Base-by-base conservation (phyloP, 1,140 invertebrate species). In the Antheraea mylitta region DNA sequence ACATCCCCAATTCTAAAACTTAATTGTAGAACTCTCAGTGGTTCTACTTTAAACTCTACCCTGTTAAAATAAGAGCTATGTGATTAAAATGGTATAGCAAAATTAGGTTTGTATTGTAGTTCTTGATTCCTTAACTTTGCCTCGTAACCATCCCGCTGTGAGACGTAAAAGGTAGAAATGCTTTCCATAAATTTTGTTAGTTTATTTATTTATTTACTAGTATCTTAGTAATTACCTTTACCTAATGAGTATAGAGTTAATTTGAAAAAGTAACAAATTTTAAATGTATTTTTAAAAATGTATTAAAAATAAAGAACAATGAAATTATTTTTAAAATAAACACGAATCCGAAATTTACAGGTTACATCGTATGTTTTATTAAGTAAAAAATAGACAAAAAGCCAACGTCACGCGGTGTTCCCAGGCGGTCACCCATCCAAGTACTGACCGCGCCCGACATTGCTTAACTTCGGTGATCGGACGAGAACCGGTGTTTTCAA, bases 31-130 rank as follows among this genome's bases (percentile, higher is more conserved):
- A 53, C 38, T 9, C 11, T 42, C 38, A 4, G 38, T 7, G 7
- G 3, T 13, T 13, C 11, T 53, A 53, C 16, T 16, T 53, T 16
- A 13, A 16, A 18, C 73, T 66, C 67, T 81, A 78, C 2, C 8
- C 9, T 3, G 7, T 62, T 4, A 30, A 0, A 11, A 62, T 82
- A 81, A 70, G 76, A 58, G 36, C 9, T n/a, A 53, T 13, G 1
- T 16, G 38, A 42, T 53, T n/a, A 7, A 53, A 13, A 53, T 53
- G 16, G 7, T 13, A 53, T 6, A 13, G 69, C 37, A 64, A 65
- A 42, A 13, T 68, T 76, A 72, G 65, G 19, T 69, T 83, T 79
- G 83, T 70, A 63, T 37, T 30, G 30, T 63, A 37, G 61, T 63
- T 63, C 61, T 63, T 63, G 61, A 63, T 30, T 63, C 30, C 61